Conservation (phyloP, 2,113 vertebrate species). For the Pedionomus torquatus region DNA sequence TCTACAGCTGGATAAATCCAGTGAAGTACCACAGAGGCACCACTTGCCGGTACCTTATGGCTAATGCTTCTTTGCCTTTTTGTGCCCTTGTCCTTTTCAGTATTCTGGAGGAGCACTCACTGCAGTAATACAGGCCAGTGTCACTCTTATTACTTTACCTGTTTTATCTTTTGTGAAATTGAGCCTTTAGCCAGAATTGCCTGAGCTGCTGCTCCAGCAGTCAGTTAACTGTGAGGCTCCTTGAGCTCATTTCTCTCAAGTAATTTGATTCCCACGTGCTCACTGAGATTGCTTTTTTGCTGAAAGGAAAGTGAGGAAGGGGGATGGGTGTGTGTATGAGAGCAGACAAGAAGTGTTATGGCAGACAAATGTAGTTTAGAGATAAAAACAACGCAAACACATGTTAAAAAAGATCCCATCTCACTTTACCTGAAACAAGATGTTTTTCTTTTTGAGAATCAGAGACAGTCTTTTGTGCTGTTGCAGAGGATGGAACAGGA, state of each 20-base stretch:
- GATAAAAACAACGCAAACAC: not conserved
- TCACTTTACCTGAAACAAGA: not conserved
- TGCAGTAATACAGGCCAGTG: conserved; percentile 64
- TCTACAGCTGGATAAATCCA: not conserved
- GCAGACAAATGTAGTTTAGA: conserved; percentile 11
- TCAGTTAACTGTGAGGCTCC: conserved; percentile 73
- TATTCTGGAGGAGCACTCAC: conserved; percentile 60
- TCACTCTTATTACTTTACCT: conserved; percentile 77
- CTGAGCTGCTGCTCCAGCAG: conserved; percentile 74
- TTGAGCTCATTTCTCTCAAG: conserved; percentile 77
- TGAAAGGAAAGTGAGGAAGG: not conserved
- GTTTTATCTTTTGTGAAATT: conserved; percentile 82
- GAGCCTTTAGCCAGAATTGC: conserved; percentile 75
- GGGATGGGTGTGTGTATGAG: not conserved
- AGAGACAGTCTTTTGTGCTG: not conserved
- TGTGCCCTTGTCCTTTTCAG: conserved; percentile 65
- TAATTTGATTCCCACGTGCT: conserved; percentile 77
- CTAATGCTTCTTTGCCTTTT: not conserved
- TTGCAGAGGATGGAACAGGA: not conserved
- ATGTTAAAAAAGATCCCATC: not conserved
- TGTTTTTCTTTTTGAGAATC: not conserved
- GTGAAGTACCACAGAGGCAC: not conserved
- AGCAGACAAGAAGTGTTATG: not conserved
- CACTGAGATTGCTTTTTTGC: conserved; percentile 70
- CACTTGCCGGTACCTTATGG: not conserved